These are phyloP conservation scores for Oryctes rhinoceros DNA, from an alignment of 1,140 invertebrate genomes.

Conservation along the genomic window DNA sequence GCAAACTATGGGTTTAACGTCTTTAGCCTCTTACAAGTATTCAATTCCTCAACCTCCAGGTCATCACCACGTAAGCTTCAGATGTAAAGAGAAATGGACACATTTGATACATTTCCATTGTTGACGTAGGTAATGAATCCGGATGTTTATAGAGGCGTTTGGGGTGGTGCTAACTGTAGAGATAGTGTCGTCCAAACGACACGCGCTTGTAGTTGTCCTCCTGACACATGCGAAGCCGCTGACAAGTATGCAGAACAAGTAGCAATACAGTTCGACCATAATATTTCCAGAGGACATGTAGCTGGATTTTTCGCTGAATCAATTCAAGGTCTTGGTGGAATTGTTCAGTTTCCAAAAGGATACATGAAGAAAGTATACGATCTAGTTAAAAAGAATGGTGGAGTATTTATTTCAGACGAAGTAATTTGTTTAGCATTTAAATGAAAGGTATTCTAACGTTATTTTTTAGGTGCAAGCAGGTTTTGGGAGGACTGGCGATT, in stretches of 20 bases:
- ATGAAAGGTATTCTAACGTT: slow-evolving; percentile 58
- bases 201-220: slow-evolving; percentile 73
- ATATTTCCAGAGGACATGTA: slow-evolving; percentile 70
- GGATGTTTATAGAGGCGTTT: slow-evolving; percentile 87
- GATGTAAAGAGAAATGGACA: background rate
- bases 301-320: slow-evolving; percentile 94
- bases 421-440: slow-evolving; percentile 53
- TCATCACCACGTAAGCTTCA: slow-evolving; percentile 79
- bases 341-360: slow-evolving; percentile 89
- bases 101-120: background rate
- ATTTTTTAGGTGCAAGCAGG: slow-evolving; percentile 83
- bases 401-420: slow-evolving; percentile 92
- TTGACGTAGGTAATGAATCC: slow-evolving; percentile 81
- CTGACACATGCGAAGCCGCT: slow-evolving; percentile 73
- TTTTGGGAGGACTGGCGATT: slow-evolving; percentile 91
- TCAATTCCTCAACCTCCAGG: slow-evolving; percentile 78
- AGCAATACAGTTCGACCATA: slow-evolving; percentile 76
- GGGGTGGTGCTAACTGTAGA: slow-evolving; percentile 87
- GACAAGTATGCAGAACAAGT: slow-evolving; percentile 86
- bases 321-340: slow-evolving; percentile 93
- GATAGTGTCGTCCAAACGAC: slow-evolving; percentile 85
- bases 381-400: slow-evolving; percentile 81
- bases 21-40: slow-evolving; percentile 81
- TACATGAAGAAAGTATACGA: slow-evolving; percentile 86
- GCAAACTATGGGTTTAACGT: slow-evolving; percentile 83